Base-by-base conservation (phyloP, 2,113 vertebrate species). In the Galbula dea region DNA sequence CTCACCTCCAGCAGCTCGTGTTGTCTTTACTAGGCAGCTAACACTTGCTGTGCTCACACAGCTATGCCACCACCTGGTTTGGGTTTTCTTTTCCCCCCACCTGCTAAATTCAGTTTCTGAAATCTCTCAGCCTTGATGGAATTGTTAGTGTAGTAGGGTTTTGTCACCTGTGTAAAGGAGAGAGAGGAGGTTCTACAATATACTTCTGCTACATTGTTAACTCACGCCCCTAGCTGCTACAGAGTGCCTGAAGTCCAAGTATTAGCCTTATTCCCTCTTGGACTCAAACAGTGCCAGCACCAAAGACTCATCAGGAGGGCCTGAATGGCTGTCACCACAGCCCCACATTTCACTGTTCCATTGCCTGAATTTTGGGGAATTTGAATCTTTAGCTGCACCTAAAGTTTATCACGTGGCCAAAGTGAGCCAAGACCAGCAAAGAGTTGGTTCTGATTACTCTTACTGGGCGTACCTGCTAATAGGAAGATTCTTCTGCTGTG, bases 1-100 rank as follows among this genome's bases (percentile, higher is more conserved):
- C 32, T 89, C 71, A 58, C 78, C 59, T 85, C 62, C 66, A 85
- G 54, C 71, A 94, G 75, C 58, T 87, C 18, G 1, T 75, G 51
- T 62, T 95, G 69, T 32, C 67, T 65, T 57, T 65, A 51, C 66
- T n/a, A 61, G 52, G 55, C 91, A 87, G 67, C 74, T 75, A 51
- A 41, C 29, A 20, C 78, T 79, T 83, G 78, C 87, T 85, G 72
- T 83, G 75, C 49, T 91, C 46, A 62, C 58, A 86, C 27, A 57
- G n/a, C 54, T 84, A 14, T 58, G 17, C 75, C 66, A 4, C 34
- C 0, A 0, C 37, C 20, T 58, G 41, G 30, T 8, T 78, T 29
- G 23, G n/a, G 7, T 65, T 78, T 48, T 32, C 49, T 62, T 32
- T 45, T 41, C 26, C 52, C 15, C 3, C 34, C 15, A n/a, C 4